These are phyloP conservation scores for Brotula barbata DNA, from an alignment of 2,797 vertebrate species.

Conservation along the genomic window DNA sequence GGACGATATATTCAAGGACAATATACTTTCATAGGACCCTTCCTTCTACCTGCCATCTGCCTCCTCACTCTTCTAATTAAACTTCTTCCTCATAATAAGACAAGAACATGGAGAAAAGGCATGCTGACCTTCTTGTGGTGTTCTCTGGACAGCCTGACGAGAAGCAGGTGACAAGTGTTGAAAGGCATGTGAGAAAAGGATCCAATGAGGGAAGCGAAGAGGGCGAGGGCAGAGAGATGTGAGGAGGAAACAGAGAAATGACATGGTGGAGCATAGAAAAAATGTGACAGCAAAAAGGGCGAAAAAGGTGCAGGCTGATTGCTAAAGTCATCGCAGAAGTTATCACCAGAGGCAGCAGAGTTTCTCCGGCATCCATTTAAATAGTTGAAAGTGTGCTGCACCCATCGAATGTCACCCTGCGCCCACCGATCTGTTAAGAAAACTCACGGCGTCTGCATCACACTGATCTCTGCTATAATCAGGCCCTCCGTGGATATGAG, in stretches of 20 bases:
- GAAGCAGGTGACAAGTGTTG: conserved; percentile 75
- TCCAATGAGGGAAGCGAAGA: conserved; percentile 26
- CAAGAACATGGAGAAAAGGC: conserved; percentile 60
- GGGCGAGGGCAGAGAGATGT: conserved; percentile 23
- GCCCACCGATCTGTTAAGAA: conserved; percentile 29
- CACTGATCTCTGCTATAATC: conserved; percentile 35
- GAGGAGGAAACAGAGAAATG: conserved; percentile 18
- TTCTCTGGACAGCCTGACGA: conserved; percentile 66
- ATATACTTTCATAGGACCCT: conserved; percentile 18
- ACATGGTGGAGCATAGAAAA: not conserved
- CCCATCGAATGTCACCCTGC: conserved; percentile 41
- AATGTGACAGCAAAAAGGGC: not conserved
- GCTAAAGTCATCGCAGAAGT: conserved; percentile 30
- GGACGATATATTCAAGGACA: not conserved
- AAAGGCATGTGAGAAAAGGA: conserved; percentile 69
- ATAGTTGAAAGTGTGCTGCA: conserved; percentile 44
- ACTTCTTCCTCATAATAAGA: conserved; percentile 49
- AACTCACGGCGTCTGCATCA: conserved; percentile 7
- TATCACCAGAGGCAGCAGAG: conserved; percentile 39
- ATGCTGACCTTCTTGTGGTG: conserved; percentile 63
- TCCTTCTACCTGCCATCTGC: not conserved
- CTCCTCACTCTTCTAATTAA: conserved; percentile 60
- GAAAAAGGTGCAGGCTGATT: conserved; percentile 35
- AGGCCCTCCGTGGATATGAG: conserved; percentile 33
- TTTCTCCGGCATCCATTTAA: conserved; percentile 38